phyloP scores from a whole-genome alignment of 2,113 vertebrate species.

The Carassius carassius region DNA sequence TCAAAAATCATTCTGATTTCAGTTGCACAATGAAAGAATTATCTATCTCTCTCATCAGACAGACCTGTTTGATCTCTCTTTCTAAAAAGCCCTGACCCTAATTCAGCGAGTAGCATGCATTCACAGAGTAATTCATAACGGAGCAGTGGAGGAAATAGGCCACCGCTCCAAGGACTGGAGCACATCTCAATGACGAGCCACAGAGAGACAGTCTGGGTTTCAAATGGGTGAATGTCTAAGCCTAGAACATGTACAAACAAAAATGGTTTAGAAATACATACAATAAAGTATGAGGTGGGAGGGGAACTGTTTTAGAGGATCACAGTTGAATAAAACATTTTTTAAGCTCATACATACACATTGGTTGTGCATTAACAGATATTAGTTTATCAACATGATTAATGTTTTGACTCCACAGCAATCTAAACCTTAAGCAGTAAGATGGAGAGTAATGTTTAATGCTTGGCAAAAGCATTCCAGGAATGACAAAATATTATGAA shows the following conservation, averaged over 20 bases:
- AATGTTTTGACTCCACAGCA: no score
- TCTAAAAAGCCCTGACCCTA: slow-evolving; percentile 60
- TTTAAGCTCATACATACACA: no score
- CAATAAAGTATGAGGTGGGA: no score
- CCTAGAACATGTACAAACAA: slow-evolving; percentile 7
- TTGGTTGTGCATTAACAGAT: no score
- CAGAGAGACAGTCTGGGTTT: slow-evolving; percentile 37
- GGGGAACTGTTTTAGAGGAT: no score
- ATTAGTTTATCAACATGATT: no score
- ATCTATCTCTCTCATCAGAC: slow-evolving; percentile 24
- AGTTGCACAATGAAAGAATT: slow-evolving; percentile 21
- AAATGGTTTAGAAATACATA: background rate
- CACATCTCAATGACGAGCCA: slow-evolving; percentile 43
- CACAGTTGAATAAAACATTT: no score
- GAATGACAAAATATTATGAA: background rate
- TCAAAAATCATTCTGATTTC: slow-evolving; percentile 2
- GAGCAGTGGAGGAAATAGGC: slow-evolving; percentile 58
- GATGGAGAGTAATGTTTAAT: background rate
- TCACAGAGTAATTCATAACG: slow-evolving; percentile 60
- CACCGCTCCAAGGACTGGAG: slow-evolving; percentile 58
- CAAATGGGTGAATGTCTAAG: slow-evolving; percentile 20
- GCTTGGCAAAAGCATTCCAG: background rate
- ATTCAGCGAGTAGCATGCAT: slow-evolving; percentile 58
- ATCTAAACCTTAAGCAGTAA: no score
- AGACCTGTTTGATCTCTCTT: slow-evolving; percentile 44